phyloP scores from a whole-genome alignment of 2,888 invertebrate genomes.

The Sesamia inferens region DNA sequence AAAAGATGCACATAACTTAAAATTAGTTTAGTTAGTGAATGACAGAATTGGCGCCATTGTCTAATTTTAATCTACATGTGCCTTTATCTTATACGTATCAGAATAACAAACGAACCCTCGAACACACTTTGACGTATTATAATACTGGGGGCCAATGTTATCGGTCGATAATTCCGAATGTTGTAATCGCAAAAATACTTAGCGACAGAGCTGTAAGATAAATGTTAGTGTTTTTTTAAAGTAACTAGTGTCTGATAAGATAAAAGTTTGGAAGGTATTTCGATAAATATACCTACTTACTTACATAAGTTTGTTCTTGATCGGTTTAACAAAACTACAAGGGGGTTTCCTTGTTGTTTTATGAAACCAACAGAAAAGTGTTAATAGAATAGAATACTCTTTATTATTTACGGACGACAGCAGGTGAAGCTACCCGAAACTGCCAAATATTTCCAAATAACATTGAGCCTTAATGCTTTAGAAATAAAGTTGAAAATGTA shows the following conservation, averaged over 20 bases:
- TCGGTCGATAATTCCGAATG: conserved; percentile 40
- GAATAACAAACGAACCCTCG: conserved; percentile 29
- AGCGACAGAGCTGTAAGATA: conserved; percentile 52
- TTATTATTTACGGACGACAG: too few species aligned
- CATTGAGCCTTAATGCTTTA: too few species aligned
- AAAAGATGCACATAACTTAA: too few species aligned
- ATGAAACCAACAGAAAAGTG: too few species aligned
- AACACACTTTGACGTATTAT: conserved; percentile 32
- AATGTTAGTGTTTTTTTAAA: conserved; percentile 21
- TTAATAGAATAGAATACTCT: too few species aligned
- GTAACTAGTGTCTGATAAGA: conserved; percentile 41
- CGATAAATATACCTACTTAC: conserved; percentile 12
- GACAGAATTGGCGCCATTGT: too few species aligned
- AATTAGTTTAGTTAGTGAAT: too few species aligned
- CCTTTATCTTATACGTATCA: conserved; percentile 10
- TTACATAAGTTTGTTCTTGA: not conserved
- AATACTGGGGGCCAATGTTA: conserved; percentile 34
- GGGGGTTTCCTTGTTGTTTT: too few species aligned
- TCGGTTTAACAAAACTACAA: not conserved
- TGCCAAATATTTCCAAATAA: too few species aligned
- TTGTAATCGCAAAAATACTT: conserved; percentile 51
- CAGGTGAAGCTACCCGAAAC: too few species aligned
- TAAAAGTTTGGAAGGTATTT: conserved; percentile 32
- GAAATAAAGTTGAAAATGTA: too few species aligned
- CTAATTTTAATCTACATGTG: conserved; percentile 1